Conservation (phyloP, 2,113 vertebrate species). For the Sakesphorus luctuosus region DNA sequence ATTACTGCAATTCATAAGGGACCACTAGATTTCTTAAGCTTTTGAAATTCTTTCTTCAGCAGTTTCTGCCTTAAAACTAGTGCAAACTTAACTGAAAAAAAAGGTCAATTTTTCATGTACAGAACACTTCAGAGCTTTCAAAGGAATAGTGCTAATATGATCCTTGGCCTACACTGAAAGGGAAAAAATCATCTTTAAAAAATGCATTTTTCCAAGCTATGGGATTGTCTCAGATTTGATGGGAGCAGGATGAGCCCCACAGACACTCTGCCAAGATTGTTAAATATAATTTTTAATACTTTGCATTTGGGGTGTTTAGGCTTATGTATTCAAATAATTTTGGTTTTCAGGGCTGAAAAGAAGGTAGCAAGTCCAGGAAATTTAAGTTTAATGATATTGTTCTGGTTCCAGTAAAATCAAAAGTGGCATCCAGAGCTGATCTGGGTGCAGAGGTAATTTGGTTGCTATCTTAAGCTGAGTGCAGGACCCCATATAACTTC, state of each 20-base stretch:
- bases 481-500: not conserved
- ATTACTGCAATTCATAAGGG: slow-evolving; percentile 9
- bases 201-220: not conserved
- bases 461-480: not conserved
- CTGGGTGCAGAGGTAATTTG: not conserved
- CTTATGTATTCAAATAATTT: not conserved
- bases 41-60: slow-evolving; percentile 11
- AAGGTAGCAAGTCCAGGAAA: not conserved
- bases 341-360: not conserved
- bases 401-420: not conserved
- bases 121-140: not conserved
- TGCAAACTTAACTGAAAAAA: not conserved
- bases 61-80: not conserved
- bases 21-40: not conserved
- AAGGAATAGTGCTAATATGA: not conserved
- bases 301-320: not conserved
- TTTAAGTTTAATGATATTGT: not conserved
- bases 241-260: not conserved
- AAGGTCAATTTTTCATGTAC: not conserved
- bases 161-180: not conserved
- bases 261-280: not conserved
- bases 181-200: not conserved
- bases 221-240: not conserved
- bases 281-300: not conserved
- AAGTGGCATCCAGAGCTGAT: not conserved